Conservation (phyloP, 2,797 vertebrate genomes). For the Anguilla megastoma region DNA sequence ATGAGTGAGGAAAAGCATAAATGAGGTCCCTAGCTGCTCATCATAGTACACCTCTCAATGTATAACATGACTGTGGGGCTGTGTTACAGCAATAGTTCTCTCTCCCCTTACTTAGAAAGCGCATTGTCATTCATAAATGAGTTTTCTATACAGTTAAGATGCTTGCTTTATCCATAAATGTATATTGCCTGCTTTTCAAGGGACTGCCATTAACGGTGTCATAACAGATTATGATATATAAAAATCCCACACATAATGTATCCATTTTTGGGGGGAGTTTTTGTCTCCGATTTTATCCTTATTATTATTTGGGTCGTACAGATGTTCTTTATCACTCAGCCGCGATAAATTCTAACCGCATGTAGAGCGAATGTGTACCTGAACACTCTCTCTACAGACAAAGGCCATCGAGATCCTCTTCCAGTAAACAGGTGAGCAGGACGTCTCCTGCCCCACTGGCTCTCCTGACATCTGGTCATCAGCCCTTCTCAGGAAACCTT, state of each 20-base stretch:
- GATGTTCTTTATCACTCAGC: not conserved
- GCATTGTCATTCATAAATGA: not conserved
- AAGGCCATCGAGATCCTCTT: not conserved
- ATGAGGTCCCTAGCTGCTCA: too few species aligned
- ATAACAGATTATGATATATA: constrained; percentile 1
- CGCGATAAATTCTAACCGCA: not conserved
- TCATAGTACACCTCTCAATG: not conserved
- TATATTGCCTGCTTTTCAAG: not conserved
- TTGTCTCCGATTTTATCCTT: not conserved
- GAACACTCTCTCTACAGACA: not conserved
- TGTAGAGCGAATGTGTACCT: not conserved
- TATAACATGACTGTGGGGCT: not conserved
- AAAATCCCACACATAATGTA: not conserved
- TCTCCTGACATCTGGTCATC: constrained; percentile 69
- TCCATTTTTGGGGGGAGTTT: not conserved
- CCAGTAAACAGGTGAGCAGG: constrained; percentile 42
- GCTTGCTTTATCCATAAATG: constrained; percentile 4
- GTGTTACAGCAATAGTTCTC: not conserved
- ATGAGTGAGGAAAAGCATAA: too few species aligned
- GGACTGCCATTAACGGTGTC: constrained; percentile 2
- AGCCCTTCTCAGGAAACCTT: constrained; percentile 54
- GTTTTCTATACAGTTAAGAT: not conserved
- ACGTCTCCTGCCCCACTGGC: constrained; percentile 50
- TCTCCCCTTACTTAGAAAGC: not conserved
- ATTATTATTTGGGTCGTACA: not conserved